Percentiles rank a stretch among this genome's conserved stretches.
Evolutionary conservation across 2,797 vertebrate genomes (phyloP).

Genomic region (Lacerta bilineata): DNA sequence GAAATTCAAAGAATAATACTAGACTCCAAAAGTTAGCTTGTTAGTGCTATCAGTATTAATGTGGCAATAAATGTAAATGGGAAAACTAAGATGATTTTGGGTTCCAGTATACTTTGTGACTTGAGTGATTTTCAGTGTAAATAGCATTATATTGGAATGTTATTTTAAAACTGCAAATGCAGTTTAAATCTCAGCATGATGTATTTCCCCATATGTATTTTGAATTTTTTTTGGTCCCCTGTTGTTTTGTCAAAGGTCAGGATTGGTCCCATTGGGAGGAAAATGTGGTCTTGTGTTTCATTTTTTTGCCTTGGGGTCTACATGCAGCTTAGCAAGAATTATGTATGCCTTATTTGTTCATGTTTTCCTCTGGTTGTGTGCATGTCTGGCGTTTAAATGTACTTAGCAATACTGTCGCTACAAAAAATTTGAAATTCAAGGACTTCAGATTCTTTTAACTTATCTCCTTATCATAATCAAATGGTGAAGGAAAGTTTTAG

Average conservation of each 20-base stretch:
- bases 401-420: slow-evolving; percentile 63
- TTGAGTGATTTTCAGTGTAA: slow-evolving; percentile 46
- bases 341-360: slow-evolving; percentile 79
- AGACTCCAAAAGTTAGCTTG: slow-evolving; percentile 24
- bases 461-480: slow-evolving; percentile 70
- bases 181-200: slow-evolving; percentile 74
- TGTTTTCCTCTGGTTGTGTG: slow-evolving; percentile 81
- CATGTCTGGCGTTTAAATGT: slow-evolving; percentile 70
- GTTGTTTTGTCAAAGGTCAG: slow-evolving; percentile 84
- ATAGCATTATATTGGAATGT: slow-evolving; percentile 38
- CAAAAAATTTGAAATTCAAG: slow-evolving; percentile 71
- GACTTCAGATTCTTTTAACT: slow-evolving; percentile 76
- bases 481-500: slow-evolving; percentile 72
- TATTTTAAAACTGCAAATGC: slow-evolving; percentile 54
- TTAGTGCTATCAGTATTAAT: slow-evolving; percentile 18
- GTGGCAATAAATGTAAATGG: slow-evolving; percentile 49
- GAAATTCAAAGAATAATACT: slow-evolving; percentile 42
- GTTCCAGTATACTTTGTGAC: slow-evolving; percentile 35
- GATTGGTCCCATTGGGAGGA: slow-evolving; percentile 79
- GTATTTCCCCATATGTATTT: slow-evolving; percentile 76
- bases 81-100: slow-evolving; percentile 32
- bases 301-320: slow-evolving; percentile 77
- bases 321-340: slow-evolving; percentile 81
- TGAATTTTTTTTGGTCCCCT: slow-evolving; percentile 75
- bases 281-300: slow-evolving; percentile 79